Evolutionary conservation across 2,888 invertebrate genomes (phyloP), one percentile per base, ranked within the genome.

Genomic region (Drosophila kuntzei): DNA sequence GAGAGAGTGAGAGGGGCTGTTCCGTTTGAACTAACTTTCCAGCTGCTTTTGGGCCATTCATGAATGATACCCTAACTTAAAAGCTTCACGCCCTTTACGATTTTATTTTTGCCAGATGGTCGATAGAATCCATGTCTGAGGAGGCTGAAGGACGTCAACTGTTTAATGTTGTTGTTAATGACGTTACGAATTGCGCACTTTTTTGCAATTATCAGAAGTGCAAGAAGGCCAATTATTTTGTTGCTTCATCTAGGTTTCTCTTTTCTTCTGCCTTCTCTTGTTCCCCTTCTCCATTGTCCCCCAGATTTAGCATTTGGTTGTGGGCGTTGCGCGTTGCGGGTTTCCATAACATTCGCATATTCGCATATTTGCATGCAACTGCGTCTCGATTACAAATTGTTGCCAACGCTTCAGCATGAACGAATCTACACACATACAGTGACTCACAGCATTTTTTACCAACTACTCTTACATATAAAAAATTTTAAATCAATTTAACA

Each of bases 281-380:
- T 12, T 36, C 69, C 71, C 36, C 63, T n/a, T n/a, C n/a, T n/a
- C n/a, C n/a, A n/a, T n/a, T n/a, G 16, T 12, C 39, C 69, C 71
- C 36, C 63, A 53, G 51, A 62, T 71, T 59, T 74, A 49, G 51
- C 59, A 53, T 44, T 49, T 54, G 39, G 29, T 53, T 44, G 80
- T 77, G 72, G 72, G 73, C 81, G 79, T 66, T 51, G 37, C 58
- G 55, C 50, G 53, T 68, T 69, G 39, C 58, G 55, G 46, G 53
- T 68, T 69, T 61, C 59, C 68, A 72, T 64, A 63, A 39, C 39
- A 78, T 53, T 76, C 69, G 73, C 74, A 74, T 81, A 78, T 53
- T 76, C 69, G 73, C 74, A 74, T 81, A 78, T 78, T 78, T 77
- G 81, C 78, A 80, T 77, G 78, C 78, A 77, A 62, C 73, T 77